These are phyloP conservation scores for Zaprionus vittiger DNA, from an alignment of 1,140 invertebrate species.

Conservation along the genomic window DNA sequence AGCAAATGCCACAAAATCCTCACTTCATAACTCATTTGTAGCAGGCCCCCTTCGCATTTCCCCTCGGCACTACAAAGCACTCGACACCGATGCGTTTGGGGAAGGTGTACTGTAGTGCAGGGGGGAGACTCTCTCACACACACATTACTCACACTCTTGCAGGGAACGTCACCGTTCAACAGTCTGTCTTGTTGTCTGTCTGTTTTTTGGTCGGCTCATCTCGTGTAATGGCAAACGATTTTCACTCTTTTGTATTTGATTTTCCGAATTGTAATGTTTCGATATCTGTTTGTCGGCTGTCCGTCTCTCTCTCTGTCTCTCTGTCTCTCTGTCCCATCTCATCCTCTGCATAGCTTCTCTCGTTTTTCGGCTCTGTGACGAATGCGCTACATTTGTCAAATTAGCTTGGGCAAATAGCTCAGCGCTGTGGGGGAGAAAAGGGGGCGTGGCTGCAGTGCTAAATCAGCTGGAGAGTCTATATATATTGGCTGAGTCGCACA, in stretches of 20 bases:
- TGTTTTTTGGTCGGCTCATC: constrained; percentile 57
- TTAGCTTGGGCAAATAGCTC: constrained; percentile 63
- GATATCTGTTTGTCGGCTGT: constrained; percentile 29
- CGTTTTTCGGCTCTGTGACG: constrained; percentile 48
- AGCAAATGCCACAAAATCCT: constrained; percentile 73
- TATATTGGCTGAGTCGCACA: constrained; percentile 24
- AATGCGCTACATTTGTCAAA: constrained; percentile 77
- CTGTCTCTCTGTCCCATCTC: not conserved
- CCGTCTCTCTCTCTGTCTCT: not conserved
- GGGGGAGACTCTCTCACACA: constrained; percentile 1
- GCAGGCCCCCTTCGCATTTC: constrained; percentile 1
- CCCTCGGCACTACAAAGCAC: not conserved
- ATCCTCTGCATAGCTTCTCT: constrained; percentile 1
- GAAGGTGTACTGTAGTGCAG: not conserved
- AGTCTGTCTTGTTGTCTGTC: constrained; percentile 16
- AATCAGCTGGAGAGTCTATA: constrained; percentile 8
- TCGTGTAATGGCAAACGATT: constrained; percentile 70
- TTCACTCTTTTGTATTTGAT: constrained; percentile 78
- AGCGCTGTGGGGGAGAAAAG: constrained; percentile 6
- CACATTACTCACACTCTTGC: not conserved
- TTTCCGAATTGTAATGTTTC: constrained; percentile 63
- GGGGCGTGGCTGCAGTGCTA: constrained; percentile 28
- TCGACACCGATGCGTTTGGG: constrained; percentile 6
- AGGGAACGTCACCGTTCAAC: not conserved
- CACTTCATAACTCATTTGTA: constrained; percentile 78